Percentiles rank a stretch among this genome's conserved stretches.
Conservation (phyloP, 2,888 invertebrate genomes). For the Drosophila multiciliata region DNA sequence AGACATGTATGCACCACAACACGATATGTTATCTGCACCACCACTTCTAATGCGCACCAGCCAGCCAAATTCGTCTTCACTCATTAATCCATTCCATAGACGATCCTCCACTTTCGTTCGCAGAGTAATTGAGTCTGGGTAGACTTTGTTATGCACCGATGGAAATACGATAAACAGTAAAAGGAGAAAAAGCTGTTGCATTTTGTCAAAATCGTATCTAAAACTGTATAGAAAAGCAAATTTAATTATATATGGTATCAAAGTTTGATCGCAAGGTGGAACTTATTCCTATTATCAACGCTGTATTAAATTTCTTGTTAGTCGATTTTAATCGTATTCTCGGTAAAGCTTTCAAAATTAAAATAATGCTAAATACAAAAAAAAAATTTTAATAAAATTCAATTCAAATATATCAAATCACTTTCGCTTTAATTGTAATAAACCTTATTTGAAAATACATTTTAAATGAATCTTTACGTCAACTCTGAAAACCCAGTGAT, state of each 20-base stretch:
- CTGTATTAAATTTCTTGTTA: neutral
- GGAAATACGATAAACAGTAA: constrained; percentile 1
- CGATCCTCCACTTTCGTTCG: neutral
- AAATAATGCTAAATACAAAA: neutral
- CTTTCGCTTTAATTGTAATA: neutral
- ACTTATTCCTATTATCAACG: constrained; percentile 7
- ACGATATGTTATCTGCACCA: constrained; percentile 13
- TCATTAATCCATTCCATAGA: constrained; percentile 35
- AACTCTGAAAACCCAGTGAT: neutral
- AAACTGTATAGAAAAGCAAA: neutral
- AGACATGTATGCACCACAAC: constrained; percentile 44
- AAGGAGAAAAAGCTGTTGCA: constrained; percentile 9
- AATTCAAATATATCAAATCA: neutral
- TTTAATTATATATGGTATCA: neutral
- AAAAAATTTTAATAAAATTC: too few relatives aligned
- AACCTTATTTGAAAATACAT: neutral
- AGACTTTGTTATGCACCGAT: constrained; percentile 5
- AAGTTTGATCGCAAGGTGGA: neutral
- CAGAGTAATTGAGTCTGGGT: constrained; percentile 11
- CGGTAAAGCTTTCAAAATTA: neutral
- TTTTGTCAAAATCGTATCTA: neutral
- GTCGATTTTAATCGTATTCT: neutral
- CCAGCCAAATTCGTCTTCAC: constrained; percentile 39
- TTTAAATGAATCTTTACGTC: neutral
- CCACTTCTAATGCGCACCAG: constrained; percentile 31